A percentile compares a stretch with the other conserved stretches of the same genome.
Evolutionary conservation across 92 coral and sea anemone genomes (phyloP).

Genomic region (Bergia sp.): DNA sequence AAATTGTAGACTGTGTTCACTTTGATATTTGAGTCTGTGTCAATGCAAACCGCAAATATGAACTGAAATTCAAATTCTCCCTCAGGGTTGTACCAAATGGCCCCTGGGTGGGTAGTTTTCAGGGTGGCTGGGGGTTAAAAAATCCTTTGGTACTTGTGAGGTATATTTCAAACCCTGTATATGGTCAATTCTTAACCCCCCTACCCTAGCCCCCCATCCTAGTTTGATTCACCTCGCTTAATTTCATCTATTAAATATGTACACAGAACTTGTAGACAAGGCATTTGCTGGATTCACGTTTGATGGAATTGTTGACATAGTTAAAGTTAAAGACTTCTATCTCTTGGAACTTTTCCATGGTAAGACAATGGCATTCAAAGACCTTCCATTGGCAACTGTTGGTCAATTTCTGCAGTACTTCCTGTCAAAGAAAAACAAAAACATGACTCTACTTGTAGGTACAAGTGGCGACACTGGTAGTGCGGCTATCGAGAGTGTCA

Average conservation of each 20-base stretch:
- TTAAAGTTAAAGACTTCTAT: slow-evolving; percentile 57
- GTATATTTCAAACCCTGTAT: too few species aligned
- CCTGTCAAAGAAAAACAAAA: slow-evolving; percentile 69
- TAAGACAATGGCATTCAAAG: slow-evolving; percentile 92
- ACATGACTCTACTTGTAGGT: slow-evolving; percentile 65
- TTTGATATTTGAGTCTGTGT: too few species aligned
- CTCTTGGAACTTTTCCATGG: slow-evolving; percentile 94
- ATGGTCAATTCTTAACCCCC: too few species aligned
- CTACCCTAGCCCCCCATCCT: too few species aligned
- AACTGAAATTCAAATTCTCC: too few species aligned
- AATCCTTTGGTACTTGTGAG: too few species aligned
- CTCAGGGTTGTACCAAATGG: too few species aligned
- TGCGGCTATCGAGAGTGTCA: slow-evolving; percentile 89
- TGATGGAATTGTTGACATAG: slow-evolving; percentile 60
- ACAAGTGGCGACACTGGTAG: slow-evolving; percentile 98
- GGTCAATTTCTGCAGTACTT: slow-evolving; percentile 78
- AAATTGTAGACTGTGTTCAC: too few species aligned
- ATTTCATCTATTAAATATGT: neutral
- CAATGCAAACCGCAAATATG: too few species aligned
- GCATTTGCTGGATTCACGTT: slow-evolving; percentile 75
- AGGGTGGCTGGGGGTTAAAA: too few species aligned
- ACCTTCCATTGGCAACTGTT: slow-evolving; percentile 73
- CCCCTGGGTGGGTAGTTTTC: too few species aligned
- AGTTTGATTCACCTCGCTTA: neutral
- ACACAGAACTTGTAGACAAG: slow-evolving; percentile 66